Evolutionary conservation across 2,888 invertebrate genomes (phyloP).

Genomic region (Caenorhabditis imperialis): DNA sequence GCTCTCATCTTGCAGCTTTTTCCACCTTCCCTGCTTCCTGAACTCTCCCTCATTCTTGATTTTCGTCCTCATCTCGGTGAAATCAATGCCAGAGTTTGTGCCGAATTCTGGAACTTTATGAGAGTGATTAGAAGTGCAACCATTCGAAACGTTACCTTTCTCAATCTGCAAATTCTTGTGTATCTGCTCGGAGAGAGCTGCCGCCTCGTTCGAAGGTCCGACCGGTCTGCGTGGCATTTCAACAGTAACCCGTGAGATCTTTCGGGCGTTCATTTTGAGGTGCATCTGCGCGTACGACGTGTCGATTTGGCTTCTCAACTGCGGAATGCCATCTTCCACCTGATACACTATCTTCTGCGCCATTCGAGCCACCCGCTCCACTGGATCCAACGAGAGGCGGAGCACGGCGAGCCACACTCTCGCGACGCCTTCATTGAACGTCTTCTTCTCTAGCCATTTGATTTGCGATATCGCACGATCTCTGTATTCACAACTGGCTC

Average conservation of each 20-base stretch:
- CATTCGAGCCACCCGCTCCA: slow-evolving; percentile 85
- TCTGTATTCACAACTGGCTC: slow-evolving; percentile 21
- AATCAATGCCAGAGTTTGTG: slow-evolving; percentile 9
- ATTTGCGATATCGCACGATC: slow-evolving; percentile 57
- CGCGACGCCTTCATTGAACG: slow-evolving; percentile 83
- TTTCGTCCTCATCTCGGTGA: slow-evolving; percentile 24
- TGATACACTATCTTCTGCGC: slow-evolving; percentile 84
- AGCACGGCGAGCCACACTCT: slow-evolving; percentile 90
- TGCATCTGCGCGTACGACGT: slow-evolving; percentile 30
- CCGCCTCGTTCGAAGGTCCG: slow-evolving; percentile 17
- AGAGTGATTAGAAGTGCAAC: too few relatives aligned
- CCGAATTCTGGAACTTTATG: slow-evolving; percentile 25
- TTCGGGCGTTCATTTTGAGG: slow-evolving; percentile 25
- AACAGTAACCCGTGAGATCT: slow-evolving; percentile 21
- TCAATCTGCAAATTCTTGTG: slow-evolving; percentile 25
- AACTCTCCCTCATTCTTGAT: slow-evolving; percentile 13
- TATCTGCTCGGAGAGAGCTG: slow-evolving; percentile 7
- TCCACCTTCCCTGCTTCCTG: slow-evolving; percentile 5
- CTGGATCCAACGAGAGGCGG: slow-evolving; percentile 88
- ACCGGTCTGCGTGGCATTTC: slow-evolving; percentile 28
- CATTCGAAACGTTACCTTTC: slow-evolving; percentile 17
- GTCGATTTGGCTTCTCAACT: slow-evolving; percentile 38
- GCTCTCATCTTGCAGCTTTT: slow-evolving; percentile 17
- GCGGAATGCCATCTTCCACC: slow-evolving; percentile 44
- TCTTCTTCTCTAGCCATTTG: slow-evolving; percentile 65